Evolutionary conservation across 2,797 vertebrate species (phyloP).

Genomic region (Tenualosa thibaudeaui): DNA sequence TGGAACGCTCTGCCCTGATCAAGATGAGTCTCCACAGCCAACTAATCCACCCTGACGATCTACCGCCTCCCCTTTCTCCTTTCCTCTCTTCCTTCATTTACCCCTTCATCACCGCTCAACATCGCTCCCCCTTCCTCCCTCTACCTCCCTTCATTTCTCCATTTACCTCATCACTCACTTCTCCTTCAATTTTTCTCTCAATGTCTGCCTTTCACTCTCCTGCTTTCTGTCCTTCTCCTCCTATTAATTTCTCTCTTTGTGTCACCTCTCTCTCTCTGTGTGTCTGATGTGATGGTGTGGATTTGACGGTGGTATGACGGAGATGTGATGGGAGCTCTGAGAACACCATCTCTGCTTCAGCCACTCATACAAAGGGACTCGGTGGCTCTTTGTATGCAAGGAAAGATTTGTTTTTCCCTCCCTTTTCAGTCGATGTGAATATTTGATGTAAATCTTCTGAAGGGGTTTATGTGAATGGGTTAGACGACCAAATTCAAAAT

Average conservation of each 20-base stretch:
- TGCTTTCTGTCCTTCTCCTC: background rate
- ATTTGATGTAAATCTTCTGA: background rate
- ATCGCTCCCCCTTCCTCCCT: background rate
- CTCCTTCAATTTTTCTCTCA: constrained; percentile 8
- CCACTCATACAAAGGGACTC: background rate
- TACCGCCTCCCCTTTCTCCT: background rate
- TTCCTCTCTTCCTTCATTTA: background rate
- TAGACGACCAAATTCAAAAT: background rate
- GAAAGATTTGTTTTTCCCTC: background rate
- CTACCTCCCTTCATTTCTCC: background rate
- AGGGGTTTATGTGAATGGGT: background rate
- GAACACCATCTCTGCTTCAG: background rate
- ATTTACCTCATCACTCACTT: no score
- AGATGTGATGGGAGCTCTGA: background rate
- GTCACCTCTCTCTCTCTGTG: constrained; percentile 13
- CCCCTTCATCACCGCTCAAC: no score
- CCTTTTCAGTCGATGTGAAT: background rate
- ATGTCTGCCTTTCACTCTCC: background rate
- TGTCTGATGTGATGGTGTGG: background rate
- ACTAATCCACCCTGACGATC: constrained; percentile 24
- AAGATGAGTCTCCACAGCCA: background rate
- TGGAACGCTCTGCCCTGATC: background rate
- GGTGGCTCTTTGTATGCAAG: no score
- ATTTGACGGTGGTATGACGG: background rate
- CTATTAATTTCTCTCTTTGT: background rate